These are phyloP conservation scores for Drosophila parabipectinata DNA, from an alignment of 1,140 invertebrate species.

Conservation along the genomic window DNA sequence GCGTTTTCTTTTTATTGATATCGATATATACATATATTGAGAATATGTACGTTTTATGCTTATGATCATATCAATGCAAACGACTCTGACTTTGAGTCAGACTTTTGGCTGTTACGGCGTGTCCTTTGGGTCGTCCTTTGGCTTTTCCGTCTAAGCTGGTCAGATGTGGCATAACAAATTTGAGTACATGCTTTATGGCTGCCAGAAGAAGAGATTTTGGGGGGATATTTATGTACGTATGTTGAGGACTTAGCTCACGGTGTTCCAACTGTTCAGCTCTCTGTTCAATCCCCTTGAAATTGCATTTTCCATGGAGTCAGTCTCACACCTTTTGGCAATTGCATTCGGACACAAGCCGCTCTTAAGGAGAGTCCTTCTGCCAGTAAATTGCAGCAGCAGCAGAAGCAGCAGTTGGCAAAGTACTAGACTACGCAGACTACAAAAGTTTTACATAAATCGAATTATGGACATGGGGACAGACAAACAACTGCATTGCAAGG, in stretches of 20 bases:
- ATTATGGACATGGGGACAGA: conserved; percentile 44
- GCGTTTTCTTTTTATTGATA: conserved; percentile 42
- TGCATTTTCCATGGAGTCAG: conserved; percentile 40
- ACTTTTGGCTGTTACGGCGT: conserved; percentile 35
- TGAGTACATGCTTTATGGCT: conserved; percentile 44
- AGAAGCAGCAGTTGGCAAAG: conserved; percentile 25
- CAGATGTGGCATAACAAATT: conserved; percentile 52
- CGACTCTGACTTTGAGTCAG: conserved; percentile 25
- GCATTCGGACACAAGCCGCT: conserved; percentile 30
- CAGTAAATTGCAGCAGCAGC: conserved; percentile 53
- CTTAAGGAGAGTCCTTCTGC: conserved; percentile 8
- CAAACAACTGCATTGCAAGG: conserved; percentile 23
- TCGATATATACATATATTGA: conserved; percentile 39
- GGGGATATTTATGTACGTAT: conserved; percentile 9
- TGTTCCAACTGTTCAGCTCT: conserved; percentile 28
- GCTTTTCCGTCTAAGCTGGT: conserved; percentile 28
- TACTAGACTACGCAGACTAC: conserved; percentile 34
- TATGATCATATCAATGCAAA: conserved; percentile 67
- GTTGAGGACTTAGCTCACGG: conserved; percentile 3
- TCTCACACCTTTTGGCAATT: conserved; percentile 53
- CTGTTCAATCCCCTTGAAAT: conserved; percentile 34
- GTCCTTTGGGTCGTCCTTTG: conserved; percentile 32
- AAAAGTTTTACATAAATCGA: conserved; percentile 71
- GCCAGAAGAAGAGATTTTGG: conserved; percentile 31
- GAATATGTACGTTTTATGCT: conserved; percentile 64